phyloP scores from a whole-genome alignment of 2,888 invertebrate species.

The Drosophila ustulata region DNA sequence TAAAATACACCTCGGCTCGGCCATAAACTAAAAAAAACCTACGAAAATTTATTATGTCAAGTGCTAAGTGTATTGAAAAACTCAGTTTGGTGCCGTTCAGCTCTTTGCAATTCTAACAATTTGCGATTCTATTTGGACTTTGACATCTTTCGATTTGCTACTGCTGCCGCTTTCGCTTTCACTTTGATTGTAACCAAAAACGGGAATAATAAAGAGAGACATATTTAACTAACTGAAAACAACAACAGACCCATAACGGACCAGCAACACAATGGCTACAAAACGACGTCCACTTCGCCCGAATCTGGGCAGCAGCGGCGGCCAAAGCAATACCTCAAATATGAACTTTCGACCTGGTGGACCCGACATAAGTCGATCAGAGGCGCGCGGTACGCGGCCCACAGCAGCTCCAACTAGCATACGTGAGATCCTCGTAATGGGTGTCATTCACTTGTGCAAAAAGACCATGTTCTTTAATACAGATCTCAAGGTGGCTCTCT shows the following conservation, averaged over 20 bases:
- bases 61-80: conserved; percentile 24
- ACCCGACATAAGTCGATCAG: conserved; percentile 84
- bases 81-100: conserved; percentile 1
- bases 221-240: background rate
- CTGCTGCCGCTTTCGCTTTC: conserved; percentile 59
- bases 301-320: conserved; percentile 39
- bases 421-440: conserved; percentile 91
- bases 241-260: background rate
- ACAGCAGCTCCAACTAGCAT: conserved; percentile 93
- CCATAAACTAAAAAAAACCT: conserved; percentile 14
- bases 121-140: conserved; percentile 51
- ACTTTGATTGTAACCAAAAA: conserved; percentile 60
- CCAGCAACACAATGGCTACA: conserved; percentile 81
- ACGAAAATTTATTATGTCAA: conserved; percentile 18
- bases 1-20: conserved; percentile 29
- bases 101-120: background rate
- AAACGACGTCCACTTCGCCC: conserved; percentile 84
- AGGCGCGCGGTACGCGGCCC: conserved; percentile 90
- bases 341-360: conserved; percentile 88
- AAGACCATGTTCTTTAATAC: conserved; percentile 94
- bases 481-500: conserved; percentile 93
- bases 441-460: conserved; percentile 94
- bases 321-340: conserved; percentile 70
- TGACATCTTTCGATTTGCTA: conserved; percentile 45
- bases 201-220: conserved; percentile 44